Base-by-base conservation (phyloP, 2,888 invertebrate genomes). In the Melitaea athalia region DNA sequence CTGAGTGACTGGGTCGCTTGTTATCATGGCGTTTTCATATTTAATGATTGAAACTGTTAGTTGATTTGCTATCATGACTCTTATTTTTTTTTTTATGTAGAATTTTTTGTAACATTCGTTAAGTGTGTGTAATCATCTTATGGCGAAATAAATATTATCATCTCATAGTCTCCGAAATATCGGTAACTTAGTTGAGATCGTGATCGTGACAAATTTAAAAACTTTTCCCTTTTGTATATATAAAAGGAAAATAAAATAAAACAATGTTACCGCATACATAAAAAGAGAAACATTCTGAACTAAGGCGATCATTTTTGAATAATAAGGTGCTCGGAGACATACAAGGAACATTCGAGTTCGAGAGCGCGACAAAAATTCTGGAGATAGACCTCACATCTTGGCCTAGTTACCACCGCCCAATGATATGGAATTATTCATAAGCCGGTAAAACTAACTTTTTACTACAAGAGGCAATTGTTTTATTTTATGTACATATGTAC, bases 241-340 rank as follows among this genome's bases (percentile, higher is more conserved):
- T 55, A 33, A 57, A 38, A 15, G 38, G 38, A 10, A n/a, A 57
- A 38, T 5, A 57, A n/a, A 42, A 57, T 57, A 57, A 57, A 57
- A 57, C 57, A 57, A 38, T 53, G 53, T 55, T 55, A 55, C 33
- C 52, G 24, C 24, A 55, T 15, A 38, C 10, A 42, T 42, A 57
- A 57, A 57, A 42, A 7, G 5, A 57, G 33, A 10, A 33, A 42
- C 15, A 8, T 31, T 12, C 5, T 11, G 53, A 24, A 24, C 3
- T 11, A 12, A 33, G 33, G 15, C 57, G 42, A 57, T 42, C 42
- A 57, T 57, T 57, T 42, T 15, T 11, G 57, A 42, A 57, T 15
- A 57, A 57, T 42, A 57, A 57, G 15, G 14, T 11, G 14, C 15
- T 55, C 42, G n/a, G 42, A 42, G n/a, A 15, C 15, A 42, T 15